Evolutionary conservation across 2,888 invertebrate genomes (phyloP).

Genomic region (Lucinisca nassula): DNA sequence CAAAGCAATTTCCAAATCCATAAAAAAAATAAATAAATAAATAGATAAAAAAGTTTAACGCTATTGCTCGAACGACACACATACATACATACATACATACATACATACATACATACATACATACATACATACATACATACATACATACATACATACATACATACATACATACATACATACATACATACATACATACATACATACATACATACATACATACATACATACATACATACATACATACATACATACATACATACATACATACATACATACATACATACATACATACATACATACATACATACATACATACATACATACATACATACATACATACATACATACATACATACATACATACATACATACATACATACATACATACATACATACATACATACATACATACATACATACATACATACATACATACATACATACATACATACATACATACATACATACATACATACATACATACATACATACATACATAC

Average conservation of each 20-base stretch:
- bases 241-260: conserved; percentile 36
- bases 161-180: conserved; percentile 31
- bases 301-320: conserved; percentile 16
- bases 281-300: conserved; percentile 24
- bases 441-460: conserved; percentile 36
- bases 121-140: conserved; percentile 35
- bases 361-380: conserved; percentile 22
- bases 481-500: conserved; percentile 33
- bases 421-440: conserved; percentile 34
- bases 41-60: no score
- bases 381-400: conserved; percentile 31
- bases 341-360: conserved; percentile 23
- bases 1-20: no score
- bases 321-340: conserved; percentile 17
- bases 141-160: conserved; percentile 30
- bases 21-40: no score
- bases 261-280: conserved; percentile 28
- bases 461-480: conserved; percentile 36
- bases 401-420: conserved; percentile 33
- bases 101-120: conserved; percentile 27
- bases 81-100: conserved; percentile 16
- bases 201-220: conserved; percentile 19
- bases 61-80: no score
- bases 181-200: conserved; percentile 28
- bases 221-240: conserved; percentile 31